Conservation (phyloP, 2,113 vertebrate genomes). For the Myrmecophaga tridactyla region DNA sequence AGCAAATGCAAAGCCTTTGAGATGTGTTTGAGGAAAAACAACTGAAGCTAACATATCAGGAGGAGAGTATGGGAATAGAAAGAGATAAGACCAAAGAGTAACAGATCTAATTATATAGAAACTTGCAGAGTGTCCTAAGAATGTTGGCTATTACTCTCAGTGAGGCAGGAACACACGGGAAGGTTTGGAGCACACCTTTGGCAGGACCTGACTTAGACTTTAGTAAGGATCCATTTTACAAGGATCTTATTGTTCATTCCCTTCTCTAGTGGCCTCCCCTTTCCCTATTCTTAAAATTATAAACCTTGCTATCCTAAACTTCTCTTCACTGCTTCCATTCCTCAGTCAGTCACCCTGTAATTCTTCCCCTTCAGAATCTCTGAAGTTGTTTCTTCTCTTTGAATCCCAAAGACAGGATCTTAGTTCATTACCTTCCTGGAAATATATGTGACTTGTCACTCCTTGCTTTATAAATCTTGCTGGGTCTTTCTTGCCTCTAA, state of each 20-base stretch:
- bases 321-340: not conserved
- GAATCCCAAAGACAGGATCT: accelerated
- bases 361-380: not conserved
- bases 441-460: not conserved
- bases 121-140: accelerated
- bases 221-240: not conserved
- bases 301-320: not conserved
- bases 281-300: not conserved
- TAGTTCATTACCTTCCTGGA: not conserved
- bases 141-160: not conserved
- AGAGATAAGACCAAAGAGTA: not conserved
- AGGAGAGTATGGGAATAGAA: not conserved
- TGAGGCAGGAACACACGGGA: not conserved
- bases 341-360: not conserved
- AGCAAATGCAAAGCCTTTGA: not conserved
- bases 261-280: not conserved
- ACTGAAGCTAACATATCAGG: not conserved
- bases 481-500: not conserved
- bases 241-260: not conserved
- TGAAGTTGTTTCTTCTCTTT: not conserved
- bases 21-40: not conserved
- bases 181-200: not conserved
- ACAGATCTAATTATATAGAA: accelerated
- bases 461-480: not conserved
- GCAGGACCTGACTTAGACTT: not conserved